Base-by-base conservation (phyloP, 1,140 invertebrate species). In the Apocrypta bakeri region DNA sequence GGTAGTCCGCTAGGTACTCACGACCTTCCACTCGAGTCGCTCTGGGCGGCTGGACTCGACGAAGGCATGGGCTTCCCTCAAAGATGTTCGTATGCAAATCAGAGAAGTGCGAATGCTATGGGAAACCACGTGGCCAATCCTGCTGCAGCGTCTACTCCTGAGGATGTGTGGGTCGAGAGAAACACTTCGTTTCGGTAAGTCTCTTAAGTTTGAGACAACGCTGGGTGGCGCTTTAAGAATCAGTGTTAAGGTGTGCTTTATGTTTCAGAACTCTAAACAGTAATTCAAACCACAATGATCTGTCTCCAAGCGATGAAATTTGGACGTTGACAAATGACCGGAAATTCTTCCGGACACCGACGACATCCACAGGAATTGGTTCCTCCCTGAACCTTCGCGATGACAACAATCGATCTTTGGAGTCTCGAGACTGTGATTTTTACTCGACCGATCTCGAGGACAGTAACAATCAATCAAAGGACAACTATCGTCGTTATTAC, bases 31-130 rank as follows among this genome's bases (percentile, higher is more conserved):
- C 86, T 90, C 76, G 89, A 90, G 76, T 90, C 89, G 7, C 89
- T 90, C 61, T 90, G 89, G 89, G 89, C 89, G 29, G 89, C 89
- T 31, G 89, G 89, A n/a, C 85, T 90, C 61, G 89, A 90, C 83
- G 88, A 90, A 25, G 89, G 89, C 69, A 90, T 90, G 89, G 89
- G 89, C 1, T 90, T 90, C 81, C 89, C 89, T 4, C 89, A 88
- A 76, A 86, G 89, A 61, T 90, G 88, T 71, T 90, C 88, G 14
- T 89, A 90, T 27, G 88, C 89, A 33, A 87, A 90, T 84, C 89
- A 90, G n/a, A 86, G 85, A 9, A 85, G 81, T 42, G 82, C 85
- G 79, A 76, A 63, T 24, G 25, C 72, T 24, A 6, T 61, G 24
- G 37, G 71, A n/a, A 63, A 63, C 56, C 73, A 64, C 21, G 69